Conservation (phyloP, 2,797 vertebrate species). For the Myotis pilosus region DNA sequence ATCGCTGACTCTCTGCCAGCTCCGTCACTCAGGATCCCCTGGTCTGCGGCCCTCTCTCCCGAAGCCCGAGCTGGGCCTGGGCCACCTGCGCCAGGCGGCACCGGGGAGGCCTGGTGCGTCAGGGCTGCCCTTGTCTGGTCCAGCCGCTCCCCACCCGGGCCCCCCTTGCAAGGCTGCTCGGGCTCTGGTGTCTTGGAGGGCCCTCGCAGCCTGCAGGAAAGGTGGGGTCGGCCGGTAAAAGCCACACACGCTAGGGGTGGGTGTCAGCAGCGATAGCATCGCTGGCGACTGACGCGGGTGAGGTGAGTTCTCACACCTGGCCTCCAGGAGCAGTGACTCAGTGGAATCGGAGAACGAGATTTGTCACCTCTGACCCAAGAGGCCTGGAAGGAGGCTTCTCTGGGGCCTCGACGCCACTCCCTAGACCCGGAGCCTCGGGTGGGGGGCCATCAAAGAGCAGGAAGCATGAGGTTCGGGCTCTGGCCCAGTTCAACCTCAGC, state of each 20-base stretch:
- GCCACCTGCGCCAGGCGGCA: neutral
- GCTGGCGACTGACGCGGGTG: neutral
- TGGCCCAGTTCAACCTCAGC: neutral
- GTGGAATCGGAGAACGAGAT: conserved; percentile 25
- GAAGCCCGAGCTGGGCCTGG: neutral
- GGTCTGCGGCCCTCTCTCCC: neutral
- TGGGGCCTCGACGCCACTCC: neutral
- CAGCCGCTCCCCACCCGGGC: neutral
- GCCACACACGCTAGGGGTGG: neutral
- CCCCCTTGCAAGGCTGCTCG: neutral
- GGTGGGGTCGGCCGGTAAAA: neutral
- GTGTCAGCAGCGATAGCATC: neutral
- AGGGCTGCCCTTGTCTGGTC: rapidly evolving
- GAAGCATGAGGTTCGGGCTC: neutral
- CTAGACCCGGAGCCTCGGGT: rapidly evolving
- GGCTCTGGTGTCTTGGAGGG: neutral
- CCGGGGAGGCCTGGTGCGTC: rapidly evolving
- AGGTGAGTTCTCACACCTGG: neutral
- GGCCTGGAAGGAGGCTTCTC: no score
- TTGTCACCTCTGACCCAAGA: neutral
- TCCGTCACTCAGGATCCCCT: no score
- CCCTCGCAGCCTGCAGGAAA: neutral
- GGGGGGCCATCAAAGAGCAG: neutral
- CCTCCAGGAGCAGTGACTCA: neutral
- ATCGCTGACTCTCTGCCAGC: neutral